phyloP scores from a whole-genome alignment of 2,113 vertebrate species.

The Phalacrocorax brasilianus region DNA sequence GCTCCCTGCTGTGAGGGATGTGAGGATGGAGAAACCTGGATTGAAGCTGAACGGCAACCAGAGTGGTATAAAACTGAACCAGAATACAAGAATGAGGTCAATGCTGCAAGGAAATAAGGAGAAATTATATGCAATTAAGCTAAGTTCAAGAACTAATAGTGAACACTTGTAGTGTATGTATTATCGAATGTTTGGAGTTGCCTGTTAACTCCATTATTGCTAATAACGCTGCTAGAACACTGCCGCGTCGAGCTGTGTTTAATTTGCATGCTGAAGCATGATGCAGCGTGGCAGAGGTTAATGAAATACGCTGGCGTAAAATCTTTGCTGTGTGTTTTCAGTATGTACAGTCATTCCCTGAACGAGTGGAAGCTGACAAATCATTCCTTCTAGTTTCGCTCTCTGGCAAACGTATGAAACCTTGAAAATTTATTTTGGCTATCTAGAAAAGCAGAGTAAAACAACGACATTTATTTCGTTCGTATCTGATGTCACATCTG shows the following conservation, averaged over 20 bases:
- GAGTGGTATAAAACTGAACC: background rate
- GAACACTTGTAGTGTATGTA: background rate
- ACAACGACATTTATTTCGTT: background rate
- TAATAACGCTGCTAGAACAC: slow-evolving; percentile 5
- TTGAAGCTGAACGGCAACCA: background rate
- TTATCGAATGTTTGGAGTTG: slow-evolving; percentile 31
- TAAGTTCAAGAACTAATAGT: background rate
- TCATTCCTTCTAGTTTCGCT: background rate
- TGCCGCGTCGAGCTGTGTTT: background rate
- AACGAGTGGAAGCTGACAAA: background rate
- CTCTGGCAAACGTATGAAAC: background rate
- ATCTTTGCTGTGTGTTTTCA: background rate
- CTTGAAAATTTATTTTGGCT: slow-evolving; percentile 16
- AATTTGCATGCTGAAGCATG: background rate
- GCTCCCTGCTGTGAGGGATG: slow-evolving; percentile 10
- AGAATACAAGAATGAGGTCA: background rate
- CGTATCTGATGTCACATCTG: slow-evolving; percentile 29
- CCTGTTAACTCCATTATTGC: background rate
- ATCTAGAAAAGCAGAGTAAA: background rate
- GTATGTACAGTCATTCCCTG: background rate
- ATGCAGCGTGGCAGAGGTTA: slow-evolving; percentile 8
- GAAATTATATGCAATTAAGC: slow-evolving; percentile 1
- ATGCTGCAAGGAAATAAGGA: background rate
- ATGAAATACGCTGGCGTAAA: background rate
- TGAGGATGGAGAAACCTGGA: slow-evolving; percentile 4